These are phyloP conservation scores for Oscheius sp. DNA, from an alignment of 2,888 invertebrate genomes.

Conservation along the genomic window DNA sequence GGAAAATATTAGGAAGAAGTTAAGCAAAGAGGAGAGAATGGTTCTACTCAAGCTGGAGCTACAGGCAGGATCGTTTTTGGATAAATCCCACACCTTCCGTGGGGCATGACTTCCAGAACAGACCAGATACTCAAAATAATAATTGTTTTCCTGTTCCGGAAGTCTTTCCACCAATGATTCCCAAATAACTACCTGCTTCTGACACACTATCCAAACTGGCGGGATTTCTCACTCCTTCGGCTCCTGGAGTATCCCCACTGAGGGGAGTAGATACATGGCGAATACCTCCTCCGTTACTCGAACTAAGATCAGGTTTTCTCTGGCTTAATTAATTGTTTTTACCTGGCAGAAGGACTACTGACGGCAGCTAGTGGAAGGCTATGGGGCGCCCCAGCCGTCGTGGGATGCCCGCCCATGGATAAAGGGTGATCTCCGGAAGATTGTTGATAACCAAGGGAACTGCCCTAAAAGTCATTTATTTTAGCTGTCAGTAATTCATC, in stretches of 20 bases:
- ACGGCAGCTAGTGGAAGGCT: constrained; percentile 60
- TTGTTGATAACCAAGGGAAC: constrained; percentile 47
- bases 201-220: constrained; percentile 63
- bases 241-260: constrained; percentile 46
- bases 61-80: constrained; percentile 17
- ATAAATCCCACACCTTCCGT: background rate
- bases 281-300: constrained; percentile 50
- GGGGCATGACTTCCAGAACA: constrained; percentile 12
- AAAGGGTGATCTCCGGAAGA: constrained; percentile 61
- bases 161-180: constrained; percentile 19
- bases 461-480: constrained; percentile 39
- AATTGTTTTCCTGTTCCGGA: background rate
- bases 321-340: background rate
- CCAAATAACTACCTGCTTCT: constrained; percentile 60
- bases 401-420: constrained; percentile 64
- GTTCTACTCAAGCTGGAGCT: constrained; percentile 26
- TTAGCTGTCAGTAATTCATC: constrained; percentile 24
- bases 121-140: background rate
- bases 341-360: constrained; percentile 62
- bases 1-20: constrained; percentile 15
- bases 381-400: constrained; percentile 65
- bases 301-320: constrained; percentile 35
- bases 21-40: constrained; percentile 27
- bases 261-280: constrained; percentile 58
- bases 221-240: constrained; percentile 42